Evolutionary conservation across 2,113 vertebrate genomes (phyloP), one percentile per base, ranked within the genome.

Genomic region (Caloenas nicobarica): DNA sequence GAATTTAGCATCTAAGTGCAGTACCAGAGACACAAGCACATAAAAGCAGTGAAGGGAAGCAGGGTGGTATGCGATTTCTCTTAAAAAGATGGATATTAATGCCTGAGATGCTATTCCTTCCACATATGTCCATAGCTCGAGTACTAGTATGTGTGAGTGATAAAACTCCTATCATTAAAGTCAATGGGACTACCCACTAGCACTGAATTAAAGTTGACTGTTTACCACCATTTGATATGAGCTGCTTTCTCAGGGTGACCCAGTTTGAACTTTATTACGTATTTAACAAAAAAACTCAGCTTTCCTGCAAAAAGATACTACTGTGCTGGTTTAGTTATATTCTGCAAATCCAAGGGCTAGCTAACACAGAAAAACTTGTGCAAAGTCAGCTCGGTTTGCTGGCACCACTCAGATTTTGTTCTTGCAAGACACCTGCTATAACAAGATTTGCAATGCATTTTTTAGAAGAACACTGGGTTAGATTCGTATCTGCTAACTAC

Each of bases 401-500:
- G 81, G 28, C 60, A 23, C 29, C 34, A 16, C 68, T 62, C 42
- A 57, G 79, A 46, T 69, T 54, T 11, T 46, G 36, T 38, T 89
- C 71, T 28, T 48, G 26, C 34, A 31, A 74, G 73, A 68, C 23
- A 28, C 22, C 88, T 83, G 42, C 42, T 71, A 2, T 18, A 36
- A 66, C 13, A 11, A 72, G 82, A 60, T 60, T 79, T 86, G 65
- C 72, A 74, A 44, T 2, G 38, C 57, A 61, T 64, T 68, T 95
- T 81, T 95, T 65, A 31, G 44, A 87, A 60, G 53, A 94, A 78
- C 25, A 5, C 33, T 96, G 69, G 61, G 58, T 93, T 96, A 81
- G 83, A 90, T 92, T 65, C 86, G 88, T 57, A 93, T 80, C 86
- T 86, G 57, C 80, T 95, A 93, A 78, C 81, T 82, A 16, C 71